Percentiles rank a stretch among this genome's conserved stretches.
Conservation (phyloP, 2,888 invertebrate species). For the Crocallis elinguaria region DNA sequence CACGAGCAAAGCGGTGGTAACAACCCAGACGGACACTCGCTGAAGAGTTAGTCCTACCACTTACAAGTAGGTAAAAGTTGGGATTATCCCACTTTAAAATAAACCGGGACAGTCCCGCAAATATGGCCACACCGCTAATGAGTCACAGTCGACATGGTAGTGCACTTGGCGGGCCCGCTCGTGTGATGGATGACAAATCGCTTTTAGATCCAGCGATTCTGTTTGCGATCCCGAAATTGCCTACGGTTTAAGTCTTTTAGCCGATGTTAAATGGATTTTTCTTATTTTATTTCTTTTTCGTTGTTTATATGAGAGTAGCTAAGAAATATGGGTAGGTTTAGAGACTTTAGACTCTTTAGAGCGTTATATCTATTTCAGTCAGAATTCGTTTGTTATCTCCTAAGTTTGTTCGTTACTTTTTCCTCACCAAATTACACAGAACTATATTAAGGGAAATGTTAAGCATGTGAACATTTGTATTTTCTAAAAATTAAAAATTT, state of each 20-base stretch:
- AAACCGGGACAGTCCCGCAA: neutral
- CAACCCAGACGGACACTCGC: too few relatives aligned
- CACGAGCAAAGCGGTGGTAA: too few relatives aligned
- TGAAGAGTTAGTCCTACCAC: neutral
- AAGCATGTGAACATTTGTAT: too few relatives aligned
- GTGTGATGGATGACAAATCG: slow-evolving; percentile 78
- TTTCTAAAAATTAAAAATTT: too few relatives aligned
- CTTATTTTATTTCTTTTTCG: slow-evolving; percentile 16
- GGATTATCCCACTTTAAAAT: neutral
- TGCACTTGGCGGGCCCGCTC: slow-evolving; percentile 74
- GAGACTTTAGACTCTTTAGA: too few relatives aligned
- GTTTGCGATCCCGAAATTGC: slow-evolving; percentile 62
- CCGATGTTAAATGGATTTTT: slow-evolving; percentile 26
- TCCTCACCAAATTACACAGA: too few relatives aligned
- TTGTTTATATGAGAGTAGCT: neutral
- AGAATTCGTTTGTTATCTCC: too few relatives aligned
- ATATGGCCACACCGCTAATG: slow-evolving; percentile 55
- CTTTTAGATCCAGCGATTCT: slow-evolving; percentile 65
- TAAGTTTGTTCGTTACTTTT: too few relatives aligned
- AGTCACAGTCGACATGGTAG: slow-evolving; percentile 76
- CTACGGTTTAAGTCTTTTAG: slow-evolving; percentile 39
- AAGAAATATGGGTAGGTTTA: neutral
- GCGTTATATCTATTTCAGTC: too few relatives aligned
- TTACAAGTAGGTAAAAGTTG: neutral
- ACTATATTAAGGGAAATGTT: too few relatives aligned